Base-by-base conservation (phyloP, 2,888 invertebrate species). In the Ophion obscuratus region DNA sequence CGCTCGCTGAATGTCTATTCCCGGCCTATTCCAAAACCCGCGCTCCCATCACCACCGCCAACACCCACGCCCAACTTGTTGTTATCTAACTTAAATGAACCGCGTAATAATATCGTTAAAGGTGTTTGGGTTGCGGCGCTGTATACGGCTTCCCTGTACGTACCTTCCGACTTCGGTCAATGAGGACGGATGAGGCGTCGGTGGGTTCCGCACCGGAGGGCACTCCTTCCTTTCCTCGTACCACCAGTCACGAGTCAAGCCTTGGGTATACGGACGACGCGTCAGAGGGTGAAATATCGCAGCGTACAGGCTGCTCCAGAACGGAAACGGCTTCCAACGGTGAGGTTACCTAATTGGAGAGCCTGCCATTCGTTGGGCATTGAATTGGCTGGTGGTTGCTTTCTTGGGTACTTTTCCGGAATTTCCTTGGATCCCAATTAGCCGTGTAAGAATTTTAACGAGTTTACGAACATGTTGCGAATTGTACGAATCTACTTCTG, bases 71-170 rank as follows among this genome's bases (percentile, higher is more conserved):
- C 88, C 83, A 86, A 90, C 87, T 90, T 92, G 92, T 92, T 92
- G 93, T 92, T 93, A 93, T 93, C 92, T 92, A 93, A 93, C 93
- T 93, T 93, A 93, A 93, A 93, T 92, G 92, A 93, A 93, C 91
- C 93, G 91, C 91, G 91, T 91, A 92, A 92, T 92, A 92, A 93
- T 93, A 93, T 92, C 90, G 91, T 93, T 92, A 91, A 89, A 89
- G 89, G 88, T 89, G 89, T 92, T 92, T 91, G 89, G 88, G 88
- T 64, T 27, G 61, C 73, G 61, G 80, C 71, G 87, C 77, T 87
- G 74, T 87, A 81, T 70, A 75, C 83, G 40, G 75, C 79, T 70
- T 31, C 76, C 77, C 83, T 83, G 83, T 87, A 83, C 84, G 75
- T 86, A 80, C 88, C 80, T 79, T 79, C 64, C 80, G 87, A 76